Conservation (phyloP, 2,797 vertebrate genomes). For the Meda fulgida region DNA sequence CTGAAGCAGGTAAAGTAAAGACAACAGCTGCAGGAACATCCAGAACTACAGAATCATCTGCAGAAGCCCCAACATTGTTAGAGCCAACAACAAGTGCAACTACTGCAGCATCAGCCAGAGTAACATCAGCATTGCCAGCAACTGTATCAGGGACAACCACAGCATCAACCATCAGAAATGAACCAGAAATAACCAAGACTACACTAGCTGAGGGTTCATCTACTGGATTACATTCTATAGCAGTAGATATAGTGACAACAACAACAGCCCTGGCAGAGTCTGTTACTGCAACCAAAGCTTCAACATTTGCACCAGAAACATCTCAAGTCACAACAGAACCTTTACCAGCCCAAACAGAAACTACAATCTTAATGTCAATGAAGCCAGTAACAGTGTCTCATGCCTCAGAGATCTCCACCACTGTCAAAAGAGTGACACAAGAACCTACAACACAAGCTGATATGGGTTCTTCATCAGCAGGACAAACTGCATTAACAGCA, state of each 20-base stretch:
- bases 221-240: too few relatives aligned
- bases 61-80: too few relatives aligned
- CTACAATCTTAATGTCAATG: neutral
- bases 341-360: neutral
- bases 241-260: neutral
- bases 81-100: neutral
- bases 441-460: neutral
- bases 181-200: neutral
- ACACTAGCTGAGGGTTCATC: neutral
- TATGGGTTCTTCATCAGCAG: neutral
- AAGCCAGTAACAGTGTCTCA: neutral
- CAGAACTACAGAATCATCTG: too few relatives aligned
- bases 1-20: too few relatives aligned
- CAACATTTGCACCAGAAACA: neutral
- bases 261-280: neutral
- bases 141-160: neutral
- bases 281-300: neutral
- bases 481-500: neutral
- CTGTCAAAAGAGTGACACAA: neutral
- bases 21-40: too few relatives aligned
- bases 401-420: neutral
- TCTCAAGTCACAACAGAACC: neutral
- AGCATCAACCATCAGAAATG: neutral
- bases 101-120: neutral
- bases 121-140: too few relatives aligned